Base-by-base conservation (phyloP, 1,140 invertebrate species). In the Drosophila yakuba region DNA sequence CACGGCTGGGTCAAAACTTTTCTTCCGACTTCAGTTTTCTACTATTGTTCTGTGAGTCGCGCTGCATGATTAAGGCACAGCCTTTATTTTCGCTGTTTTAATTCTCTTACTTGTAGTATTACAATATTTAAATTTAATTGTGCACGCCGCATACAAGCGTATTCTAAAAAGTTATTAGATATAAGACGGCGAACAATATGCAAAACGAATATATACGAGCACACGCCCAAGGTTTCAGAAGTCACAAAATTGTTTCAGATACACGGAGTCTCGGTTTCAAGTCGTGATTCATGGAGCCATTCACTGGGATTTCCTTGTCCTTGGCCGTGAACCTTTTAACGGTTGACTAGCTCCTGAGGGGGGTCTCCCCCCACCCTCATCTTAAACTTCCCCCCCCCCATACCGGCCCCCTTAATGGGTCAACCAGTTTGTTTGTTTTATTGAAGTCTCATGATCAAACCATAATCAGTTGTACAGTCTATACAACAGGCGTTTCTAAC, bases 301-400 rank as follows among this genome's bases (percentile, higher is more conserved):
- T 86, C 83, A 88, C 80, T 88, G 84, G 84, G 85, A 90, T 89
- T 89, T 89, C 85, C 84, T 90, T 89, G 84, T 89, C 84, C 84
- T 89, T 89, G 84, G 62, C 85, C 84, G 86, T 89, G 84, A 89
- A 88, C 80, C 85, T 89, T 68, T 88, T 88, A 88, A 88, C 85
- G 84, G 80, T 75, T 84, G 80, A 89, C 73, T 89, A 78, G 60
- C 39, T 61, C 57, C 60, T 69, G 35, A 47, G 36, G 0, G 17
- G 17, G 17, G 17, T 17, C 17, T 17, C 17, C 0, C 17, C 17
- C 17, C 17, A 17, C 17, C 59, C 48, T 44, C 67, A 36, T 77
- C 25, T 12, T 14, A 38, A 11, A 28, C 44, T 47, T 43, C 10
- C n/a, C 48, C 10, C n/a, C 48, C 45, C n/a, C 43, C 43, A 10